phyloP scores from a whole-genome alignment of 1,140 invertebrate genomes.

The Brachionus koreanus region DNA sequence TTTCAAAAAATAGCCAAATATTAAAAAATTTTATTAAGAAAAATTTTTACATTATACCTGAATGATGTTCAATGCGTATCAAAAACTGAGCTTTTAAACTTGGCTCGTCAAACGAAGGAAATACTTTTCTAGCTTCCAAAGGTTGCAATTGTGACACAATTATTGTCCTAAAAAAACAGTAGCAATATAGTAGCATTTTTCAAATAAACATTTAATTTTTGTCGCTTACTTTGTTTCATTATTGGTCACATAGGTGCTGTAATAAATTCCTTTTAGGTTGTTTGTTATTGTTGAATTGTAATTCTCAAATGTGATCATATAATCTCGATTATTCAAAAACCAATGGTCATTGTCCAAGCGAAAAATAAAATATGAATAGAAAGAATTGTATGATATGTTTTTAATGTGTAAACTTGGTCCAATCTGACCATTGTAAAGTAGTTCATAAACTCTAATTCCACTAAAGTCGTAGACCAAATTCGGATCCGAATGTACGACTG shows the following conservation, averaged over 20 bases:
- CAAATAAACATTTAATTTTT: not conserved
- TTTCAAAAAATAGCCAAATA: not conserved
- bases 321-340: not conserved
- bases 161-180: conserved; percentile 46
- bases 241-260: conserved; percentile 18
- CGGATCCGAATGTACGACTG: conserved; percentile 12
- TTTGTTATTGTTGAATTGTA: conserved; percentile 35
- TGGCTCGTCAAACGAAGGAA: conserved; percentile 52
- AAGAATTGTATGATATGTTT: not conserved
- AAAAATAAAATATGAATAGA: conserved; percentile 20
- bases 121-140: conserved; percentile 48
- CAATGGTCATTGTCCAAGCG: not conserved
- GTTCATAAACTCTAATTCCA: not conserved
- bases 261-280: conserved; percentile 41
- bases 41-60: not conserved
- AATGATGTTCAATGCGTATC: conserved; percentile 45
- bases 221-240: not conserved
- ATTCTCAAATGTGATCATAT: conserved; percentile 20
- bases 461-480: not conserved
- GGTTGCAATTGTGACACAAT: conserved; percentile 50
- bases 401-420: not conserved
- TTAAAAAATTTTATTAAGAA: too few relatives aligned
- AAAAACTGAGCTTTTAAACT: conserved; percentile 49
- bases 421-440: not conserved
- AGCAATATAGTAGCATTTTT: too few relatives aligned